Conservation (phyloP, 1,140 invertebrate species). For the Drosophila auraria region DNA sequence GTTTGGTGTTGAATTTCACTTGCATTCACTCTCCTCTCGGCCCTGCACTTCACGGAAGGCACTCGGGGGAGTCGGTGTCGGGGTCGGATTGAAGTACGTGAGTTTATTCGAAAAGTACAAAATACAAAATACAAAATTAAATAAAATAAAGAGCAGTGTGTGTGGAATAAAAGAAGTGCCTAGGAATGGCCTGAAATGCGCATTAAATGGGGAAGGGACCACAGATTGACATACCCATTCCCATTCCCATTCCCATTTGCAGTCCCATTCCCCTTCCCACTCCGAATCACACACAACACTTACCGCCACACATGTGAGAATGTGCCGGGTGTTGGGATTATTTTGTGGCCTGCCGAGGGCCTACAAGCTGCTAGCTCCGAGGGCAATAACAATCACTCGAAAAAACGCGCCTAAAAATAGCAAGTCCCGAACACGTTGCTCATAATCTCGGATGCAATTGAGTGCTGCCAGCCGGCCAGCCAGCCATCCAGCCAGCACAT, state of each 20-base stretch:
- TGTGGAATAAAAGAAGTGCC: conserved; percentile 28
- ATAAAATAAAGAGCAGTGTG: conserved; percentile 15
- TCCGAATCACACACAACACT: conserved; percentile 27
- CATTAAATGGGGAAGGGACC: conserved; percentile 53
- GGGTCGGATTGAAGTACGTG: conserved; percentile 69
- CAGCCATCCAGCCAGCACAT: conserved; percentile 15
- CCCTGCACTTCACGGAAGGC: conserved; percentile 43
- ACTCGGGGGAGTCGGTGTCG: conserved; percentile 11
- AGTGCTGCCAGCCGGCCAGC: conserved; percentile 22
- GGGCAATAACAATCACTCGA: conserved; percentile 64
- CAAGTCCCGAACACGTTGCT: conserved; percentile 44
- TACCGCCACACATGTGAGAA: conserved; percentile 67
- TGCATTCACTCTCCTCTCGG: background rate
- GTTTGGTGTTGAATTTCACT: conserved; percentile 53
- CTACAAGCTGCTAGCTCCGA: background rate
- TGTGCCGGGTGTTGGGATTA: conserved; percentile 69
- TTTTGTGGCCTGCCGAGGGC: conserved; percentile 54
- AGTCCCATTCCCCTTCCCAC: conserved; percentile 33
- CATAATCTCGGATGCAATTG: conserved; percentile 57
- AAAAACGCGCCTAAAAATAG: conserved; percentile 71
- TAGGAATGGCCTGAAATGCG: conserved; percentile 59
- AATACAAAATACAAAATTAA: conserved; percentile 10
- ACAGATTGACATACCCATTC: conserved; percentile 51
- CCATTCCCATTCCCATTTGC: conserved; percentile 15
- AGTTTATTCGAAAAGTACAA: conserved; percentile 51